These are phyloP conservation scores for Agelaius phoeniceus DNA, from an alignment of 2,113 vertebrate genomes.

Conservation along the genomic window DNA sequence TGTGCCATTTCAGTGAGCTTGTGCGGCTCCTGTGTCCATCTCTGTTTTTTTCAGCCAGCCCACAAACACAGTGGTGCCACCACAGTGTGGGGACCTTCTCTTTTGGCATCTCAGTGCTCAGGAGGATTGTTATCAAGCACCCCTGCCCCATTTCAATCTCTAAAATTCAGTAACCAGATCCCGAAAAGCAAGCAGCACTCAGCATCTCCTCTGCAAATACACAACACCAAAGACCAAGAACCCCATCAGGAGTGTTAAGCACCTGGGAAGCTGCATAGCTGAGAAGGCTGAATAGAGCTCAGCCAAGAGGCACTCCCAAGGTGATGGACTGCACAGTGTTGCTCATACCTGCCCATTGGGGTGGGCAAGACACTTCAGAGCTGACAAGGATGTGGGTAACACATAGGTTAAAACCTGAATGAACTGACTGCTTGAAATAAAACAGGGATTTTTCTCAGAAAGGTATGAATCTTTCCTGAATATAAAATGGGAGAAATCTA, in stretches of 20 bases:
- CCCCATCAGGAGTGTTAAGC: not conserved
- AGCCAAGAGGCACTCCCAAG: not conserved
- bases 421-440: not conserved
- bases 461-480: not conserved
- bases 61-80: not conserved
- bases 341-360: not conserved
- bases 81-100: not conserved
- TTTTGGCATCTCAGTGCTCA: not conserved
- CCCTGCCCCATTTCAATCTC: not conserved
- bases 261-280: not conserved
- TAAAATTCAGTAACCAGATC: not conserved
- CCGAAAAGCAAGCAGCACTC: not conserved
- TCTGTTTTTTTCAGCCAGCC: not conserved
- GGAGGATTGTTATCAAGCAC: not conserved
- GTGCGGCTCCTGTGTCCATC: accelerated
- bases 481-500: not conserved
- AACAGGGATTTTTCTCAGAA: not conserved
- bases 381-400: not conserved
- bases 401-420: not conserved
- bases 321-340: not conserved
- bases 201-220: not conserved
- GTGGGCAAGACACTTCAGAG: not conserved
- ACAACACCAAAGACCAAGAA: not conserved
- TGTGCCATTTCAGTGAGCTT: not conserved
- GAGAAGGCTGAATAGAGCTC: not conserved